Evolutionary conservation across 2,113 vertebrate genomes (phyloP).

Genomic region (Siniperca chuatsi): DNA sequence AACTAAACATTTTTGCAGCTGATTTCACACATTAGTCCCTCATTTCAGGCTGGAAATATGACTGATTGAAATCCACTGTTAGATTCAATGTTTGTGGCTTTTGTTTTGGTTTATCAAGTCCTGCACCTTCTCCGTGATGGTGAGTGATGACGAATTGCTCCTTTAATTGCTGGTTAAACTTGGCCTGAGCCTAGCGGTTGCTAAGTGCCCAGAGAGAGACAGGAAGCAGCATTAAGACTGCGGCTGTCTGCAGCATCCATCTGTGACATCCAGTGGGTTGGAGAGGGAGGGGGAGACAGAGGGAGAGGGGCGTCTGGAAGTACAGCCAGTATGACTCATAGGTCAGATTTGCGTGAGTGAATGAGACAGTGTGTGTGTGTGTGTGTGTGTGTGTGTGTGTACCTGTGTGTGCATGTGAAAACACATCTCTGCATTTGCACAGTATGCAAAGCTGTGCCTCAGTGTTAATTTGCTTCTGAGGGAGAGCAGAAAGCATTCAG

Average conservation of each 20-base stretch:
- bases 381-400: conserved; percentile 7
- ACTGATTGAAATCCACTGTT: conserved; percentile 29
- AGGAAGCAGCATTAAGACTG: conserved; percentile 73
- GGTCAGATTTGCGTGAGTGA: conserved; percentile 72
- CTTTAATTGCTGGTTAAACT: conserved; percentile 70
- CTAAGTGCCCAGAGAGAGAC: conserved; percentile 78
- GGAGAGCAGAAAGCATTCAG: conserved; percentile 17
- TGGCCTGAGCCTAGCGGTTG: conserved; percentile 60
- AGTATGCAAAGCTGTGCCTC: conserved; percentile 47
- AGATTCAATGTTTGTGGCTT: conserved; percentile 24
- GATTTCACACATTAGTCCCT: neutral
- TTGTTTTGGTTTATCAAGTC: conserved; percentile 24
- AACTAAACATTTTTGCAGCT: neutral
- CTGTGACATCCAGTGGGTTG: conserved; percentile 55
- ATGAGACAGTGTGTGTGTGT: conserved; percentile 13
- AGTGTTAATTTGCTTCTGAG: conserved; percentile 38
- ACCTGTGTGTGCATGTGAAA: conserved; percentile 24
- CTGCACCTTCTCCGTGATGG: neutral
- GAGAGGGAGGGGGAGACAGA: conserved; percentile 3
- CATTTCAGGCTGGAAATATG: neutral
- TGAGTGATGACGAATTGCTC: conserved; percentile 47
- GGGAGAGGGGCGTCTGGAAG: conserved; percentile 38
- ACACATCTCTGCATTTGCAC: conserved; percentile 29
- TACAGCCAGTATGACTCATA: conserved; percentile 80
- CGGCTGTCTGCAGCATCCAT: conserved; percentile 75